Percentiles rank a stretch among this genome's conserved stretches.
Evolutionary conservation across 2,113 vertebrate genomes (phyloP).

Genomic region (Oostethus manadensis): DNA sequence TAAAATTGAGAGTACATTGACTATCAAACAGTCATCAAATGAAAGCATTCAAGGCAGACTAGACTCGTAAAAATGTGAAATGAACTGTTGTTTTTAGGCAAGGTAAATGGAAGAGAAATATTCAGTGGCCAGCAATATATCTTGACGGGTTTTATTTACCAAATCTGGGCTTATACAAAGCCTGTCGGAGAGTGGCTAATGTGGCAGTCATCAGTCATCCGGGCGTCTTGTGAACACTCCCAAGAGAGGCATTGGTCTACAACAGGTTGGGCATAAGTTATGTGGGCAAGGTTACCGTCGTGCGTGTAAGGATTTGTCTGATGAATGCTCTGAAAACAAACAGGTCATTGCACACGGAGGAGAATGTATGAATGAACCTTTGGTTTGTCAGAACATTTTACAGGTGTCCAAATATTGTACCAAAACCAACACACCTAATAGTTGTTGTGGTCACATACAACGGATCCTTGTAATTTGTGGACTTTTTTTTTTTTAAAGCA

Average conservation of each 20-base stretch:
- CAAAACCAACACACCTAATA: not conserved
- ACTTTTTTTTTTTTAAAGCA: no score
- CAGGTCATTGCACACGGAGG: no score
- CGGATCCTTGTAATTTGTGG: no score
- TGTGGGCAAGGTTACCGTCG: not conserved
- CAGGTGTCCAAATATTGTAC: not conserved
- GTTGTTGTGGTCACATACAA: no score
- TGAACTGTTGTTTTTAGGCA: conserved; percentile 18
- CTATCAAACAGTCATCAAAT: not conserved
- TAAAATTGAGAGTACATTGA: no score
- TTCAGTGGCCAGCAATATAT: conserved; percentile 52
- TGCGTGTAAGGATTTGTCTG: no score
- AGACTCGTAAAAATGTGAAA: conserved; percentile 19
- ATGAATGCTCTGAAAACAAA: not conserved
- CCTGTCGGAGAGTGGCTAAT: conserved; percentile 41
- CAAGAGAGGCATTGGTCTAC: conserved; percentile 41
- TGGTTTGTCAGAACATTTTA: not conserved
- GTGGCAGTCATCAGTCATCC: conserved; percentile 61
- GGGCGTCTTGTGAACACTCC: conserved; percentile 54
- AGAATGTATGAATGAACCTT: not conserved
- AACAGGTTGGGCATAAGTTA: conserved; percentile 23
- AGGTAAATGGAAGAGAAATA: conserved; percentile 44
- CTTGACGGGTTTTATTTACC: conserved; percentile 64
- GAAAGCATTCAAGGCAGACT: not conserved
- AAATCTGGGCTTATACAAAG: conserved; percentile 59